phyloP scores from a whole-genome alignment of 1,140 invertebrate genomes.

The Trinorchestia longiramus region DNA sequence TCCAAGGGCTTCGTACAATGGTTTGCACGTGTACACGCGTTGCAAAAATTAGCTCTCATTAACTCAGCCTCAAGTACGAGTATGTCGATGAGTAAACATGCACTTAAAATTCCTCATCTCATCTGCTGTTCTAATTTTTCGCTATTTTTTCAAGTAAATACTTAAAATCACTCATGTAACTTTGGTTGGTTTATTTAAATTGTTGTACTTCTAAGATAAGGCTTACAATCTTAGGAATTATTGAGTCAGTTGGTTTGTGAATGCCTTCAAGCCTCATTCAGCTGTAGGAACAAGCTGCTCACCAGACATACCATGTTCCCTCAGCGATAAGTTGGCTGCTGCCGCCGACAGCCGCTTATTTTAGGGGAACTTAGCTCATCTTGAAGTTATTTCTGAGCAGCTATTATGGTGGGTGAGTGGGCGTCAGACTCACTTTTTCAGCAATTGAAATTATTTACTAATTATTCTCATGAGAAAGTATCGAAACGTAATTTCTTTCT shows the following conservation, averaged over 20 bases:
- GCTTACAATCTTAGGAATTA: background rate
- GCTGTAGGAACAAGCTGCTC: background rate
- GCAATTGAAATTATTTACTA: background rate
- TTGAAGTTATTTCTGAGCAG: background rate
- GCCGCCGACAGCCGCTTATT: background rate
- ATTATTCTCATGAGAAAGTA: background rate
- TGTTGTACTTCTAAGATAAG: background rate
- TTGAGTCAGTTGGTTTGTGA: background rate
- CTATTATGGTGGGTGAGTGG: conserved; percentile 19
- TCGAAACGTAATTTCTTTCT: background rate
- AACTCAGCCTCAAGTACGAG: too few species aligned
- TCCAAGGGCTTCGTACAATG: too few species aligned
- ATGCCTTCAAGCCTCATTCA: background rate
- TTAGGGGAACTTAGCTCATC: background rate
- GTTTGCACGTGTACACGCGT: too few species aligned
- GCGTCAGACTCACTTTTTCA: background rate
- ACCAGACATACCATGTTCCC: background rate
- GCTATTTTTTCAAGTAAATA: background rate
- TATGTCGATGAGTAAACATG: too few species aligned
- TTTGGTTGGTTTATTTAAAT: background rate
- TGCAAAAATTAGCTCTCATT: too few species aligned
- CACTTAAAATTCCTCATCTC: too few species aligned
- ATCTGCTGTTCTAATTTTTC: too few species aligned
- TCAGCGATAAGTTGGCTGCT: conserved; percentile 13
- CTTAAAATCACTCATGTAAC: background rate